phyloP scores from a whole-genome alignment of 2,113 vertebrate species.

The Dermatemys mawii region DNA sequence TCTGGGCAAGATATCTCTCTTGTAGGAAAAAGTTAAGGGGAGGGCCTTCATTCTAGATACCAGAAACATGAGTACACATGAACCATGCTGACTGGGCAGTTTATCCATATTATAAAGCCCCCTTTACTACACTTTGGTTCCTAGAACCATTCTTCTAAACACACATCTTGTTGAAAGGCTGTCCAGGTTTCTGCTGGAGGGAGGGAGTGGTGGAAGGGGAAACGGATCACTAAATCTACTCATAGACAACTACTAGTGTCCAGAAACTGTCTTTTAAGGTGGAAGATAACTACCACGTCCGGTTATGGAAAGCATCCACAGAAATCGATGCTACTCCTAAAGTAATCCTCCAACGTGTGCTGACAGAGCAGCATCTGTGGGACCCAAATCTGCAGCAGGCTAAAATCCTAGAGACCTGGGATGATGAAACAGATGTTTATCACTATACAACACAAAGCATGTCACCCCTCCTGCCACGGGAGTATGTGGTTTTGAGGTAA shows the following conservation, averaged over 20 bases:
- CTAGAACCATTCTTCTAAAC: background rate
- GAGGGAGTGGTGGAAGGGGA: background rate
- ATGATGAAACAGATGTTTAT: constrained; percentile 78
- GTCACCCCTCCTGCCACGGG: constrained; percentile 64
- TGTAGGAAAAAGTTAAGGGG: background rate
- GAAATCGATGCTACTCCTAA: constrained; percentile 78
- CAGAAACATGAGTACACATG: background rate
- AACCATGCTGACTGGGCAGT: background rate
- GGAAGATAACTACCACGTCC: constrained; percentile 73
- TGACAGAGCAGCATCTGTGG: constrained; percentile 78
- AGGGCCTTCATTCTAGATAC: background rate
- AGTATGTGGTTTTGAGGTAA: constrained; percentile 83
- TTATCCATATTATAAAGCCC: background rate
- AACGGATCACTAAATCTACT: background rate
- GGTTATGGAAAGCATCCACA: constrained; percentile 77
- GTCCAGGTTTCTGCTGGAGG: background rate
- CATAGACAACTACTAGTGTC: background rate
- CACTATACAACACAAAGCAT: constrained; percentile 70
- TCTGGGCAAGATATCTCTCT: background rate
- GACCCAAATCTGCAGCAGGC: constrained; percentile 68
- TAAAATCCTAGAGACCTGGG: constrained; percentile 73
- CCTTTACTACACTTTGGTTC: background rate
- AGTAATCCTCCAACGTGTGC: constrained; percentile 75
- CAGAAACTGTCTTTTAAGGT: constrained; percentile 58
- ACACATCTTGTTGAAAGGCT: background rate